Base-by-base conservation (phyloP, 2,113 vertebrate species). In the Grantiella picta region DNA sequence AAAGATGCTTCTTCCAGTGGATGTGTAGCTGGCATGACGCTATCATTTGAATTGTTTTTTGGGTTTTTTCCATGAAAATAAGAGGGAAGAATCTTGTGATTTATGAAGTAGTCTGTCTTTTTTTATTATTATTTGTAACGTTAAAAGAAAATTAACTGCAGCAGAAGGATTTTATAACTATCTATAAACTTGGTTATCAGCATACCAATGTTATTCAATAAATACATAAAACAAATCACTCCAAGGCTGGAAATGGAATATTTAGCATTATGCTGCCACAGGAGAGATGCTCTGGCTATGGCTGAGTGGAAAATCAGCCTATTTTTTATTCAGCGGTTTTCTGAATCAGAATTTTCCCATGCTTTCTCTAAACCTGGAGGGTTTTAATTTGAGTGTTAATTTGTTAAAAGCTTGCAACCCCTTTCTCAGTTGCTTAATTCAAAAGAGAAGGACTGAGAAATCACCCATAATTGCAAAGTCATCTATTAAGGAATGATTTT, bases 131-230 rank as follows among this genome's bases (percentile, higher is more conserved):
- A 88, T 89, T 93, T 90, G 52, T 83, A 90, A 68, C 76, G 71
- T 78, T 81, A 86, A 78, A 93, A 69, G 35, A 86, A 93, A 94
- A 92, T 78, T 92, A 89, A 90, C 52, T 86, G n/a, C 60, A 57
- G 29, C 17, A 92, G 66, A 87, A 95, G 65, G 44, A 84, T 86
- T 96, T 96, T 90, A 90, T 84, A 81, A 57, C 61, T 38, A 54
- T 49, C 80, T 75, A 82, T 83, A 92, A 89, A 78, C 61, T 78
- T 83, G 8, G 33, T 81, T 93, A 90, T 90, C 69, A 90, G 44
- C 72, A 65, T 45, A 52, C 36, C 15, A 54, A 13, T 78, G 78
- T 94, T 95, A 71, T 77, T 52, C 25, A 93, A 93, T 42, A 83
- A 78, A 83, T 78, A 87, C 52, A 86, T 68, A 57, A 88, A 93